Base-by-base conservation (phyloP, 2,888 invertebrate genomes). In the Dolichomitus sp. region DNA sequence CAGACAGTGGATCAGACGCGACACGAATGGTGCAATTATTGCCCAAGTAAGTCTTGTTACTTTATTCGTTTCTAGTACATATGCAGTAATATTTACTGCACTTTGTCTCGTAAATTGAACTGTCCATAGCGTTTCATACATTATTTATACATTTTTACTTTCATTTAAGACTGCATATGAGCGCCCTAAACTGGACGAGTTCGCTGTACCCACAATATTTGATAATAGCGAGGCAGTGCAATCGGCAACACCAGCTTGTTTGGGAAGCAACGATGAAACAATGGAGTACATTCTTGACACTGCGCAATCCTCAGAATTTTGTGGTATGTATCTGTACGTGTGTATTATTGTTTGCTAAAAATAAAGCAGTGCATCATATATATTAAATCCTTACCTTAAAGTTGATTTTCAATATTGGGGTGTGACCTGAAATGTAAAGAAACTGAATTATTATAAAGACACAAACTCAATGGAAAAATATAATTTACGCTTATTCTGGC, bases 1-100 rank as follows among this genome's bases (percentile, higher is more conserved):
- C 4, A 52, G 37, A 12, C n/a, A 45, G 14, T 75, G 75, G 75
- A 54, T 17, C 17, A 63, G 63, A 54, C 63, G 63, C 59, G 63
- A 63, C 12, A 45, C 52, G 1, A 17, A 50, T 12, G 74, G 50
- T 52, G 33, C 12, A 23, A 54, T 74, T 74, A 54, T 74, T 63
- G 74, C 72, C 12, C 27, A 30, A 42, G 72, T 73, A 73, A 59
- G 72, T 42, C 12, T 45, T 23, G 59, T 59, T 9, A 70, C 33
- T 12, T 54, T 54, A 57, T 70, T 30, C 30, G 54, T 59, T 33
- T 37, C 19, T 17, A 74, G n/a, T 42, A 23, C 48, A 42, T 61
- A 40, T 63, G 14, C 14, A 30, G 33, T 33, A 33, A 50, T 68
- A 27, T n/a, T 48, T n/a, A n/a, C n/a, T n/a, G n/a, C n/a, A n/a